Percentiles rank a stretch among this genome's conserved stretches.
Evolutionary conservation across 2,888 invertebrate species (phyloP).

Genomic region (Orthosia gothica): DNA sequence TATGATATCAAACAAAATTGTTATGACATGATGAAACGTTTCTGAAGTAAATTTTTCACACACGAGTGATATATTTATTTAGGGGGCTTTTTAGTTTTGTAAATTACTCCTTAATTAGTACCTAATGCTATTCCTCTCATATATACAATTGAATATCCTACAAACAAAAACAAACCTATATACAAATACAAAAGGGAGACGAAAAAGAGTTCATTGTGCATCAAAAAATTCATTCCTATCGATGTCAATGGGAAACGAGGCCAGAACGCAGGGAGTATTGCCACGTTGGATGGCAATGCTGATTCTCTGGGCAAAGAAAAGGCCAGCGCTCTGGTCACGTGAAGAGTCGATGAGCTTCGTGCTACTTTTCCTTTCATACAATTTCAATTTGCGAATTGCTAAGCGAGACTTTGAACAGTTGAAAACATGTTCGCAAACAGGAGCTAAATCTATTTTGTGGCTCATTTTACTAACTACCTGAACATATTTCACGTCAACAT

Average conservation of each 20-base stretch:
- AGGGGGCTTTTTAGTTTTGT: conserved; percentile 13
- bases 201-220: too few relatives aligned
- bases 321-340: too few relatives aligned
- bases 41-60: conserved; percentile 1
- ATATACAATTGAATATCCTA: too few relatives aligned
- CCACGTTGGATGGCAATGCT: too few relatives aligned
- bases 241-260: too few relatives aligned
- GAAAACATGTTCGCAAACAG: neutral
- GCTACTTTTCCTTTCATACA: too few relatives aligned
- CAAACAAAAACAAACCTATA: too few relatives aligned
- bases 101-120: neutral
- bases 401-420: neutral
- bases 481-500: neutral
- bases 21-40: neutral
- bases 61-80: conserved; percentile 15
- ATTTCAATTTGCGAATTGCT: neutral
- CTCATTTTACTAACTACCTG: neutral
- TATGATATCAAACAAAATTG: neutral
- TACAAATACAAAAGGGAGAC: too few relatives aligned
- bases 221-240: too few relatives aligned
- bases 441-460: neutral
- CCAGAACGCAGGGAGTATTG: too few relatives aligned
- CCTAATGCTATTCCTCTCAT: neutral
- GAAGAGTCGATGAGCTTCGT: too few relatives aligned
- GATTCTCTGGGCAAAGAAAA: too few relatives aligned